phyloP scores from a whole-genome alignment of 1,140 invertebrate species.

The Bradynema listronoti region DNA sequence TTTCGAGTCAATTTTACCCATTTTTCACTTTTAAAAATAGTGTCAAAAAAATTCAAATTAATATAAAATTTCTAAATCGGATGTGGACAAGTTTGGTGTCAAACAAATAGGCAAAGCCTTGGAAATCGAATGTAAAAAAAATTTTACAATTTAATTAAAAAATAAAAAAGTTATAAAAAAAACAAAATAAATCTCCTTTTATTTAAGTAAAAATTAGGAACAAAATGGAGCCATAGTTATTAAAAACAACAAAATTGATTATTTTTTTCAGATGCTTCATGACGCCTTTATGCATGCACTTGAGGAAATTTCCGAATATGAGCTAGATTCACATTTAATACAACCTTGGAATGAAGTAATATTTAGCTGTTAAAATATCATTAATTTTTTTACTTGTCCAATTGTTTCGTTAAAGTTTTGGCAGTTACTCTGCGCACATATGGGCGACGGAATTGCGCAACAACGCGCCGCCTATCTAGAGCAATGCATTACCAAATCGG shows the following conservation, averaged over 20 bases:
- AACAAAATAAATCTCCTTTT: too few relatives aligned
- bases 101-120: too few relatives aligned
- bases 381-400: neutral
- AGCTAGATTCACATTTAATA: slow-evolving; percentile 32
- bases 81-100: too few relatives aligned
- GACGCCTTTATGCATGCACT: slow-evolving; percentile 46
- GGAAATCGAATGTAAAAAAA: too few relatives aligned
- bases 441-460: slow-evolving; percentile 41
- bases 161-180: too few relatives aligned
- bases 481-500: slow-evolving; percentile 47
- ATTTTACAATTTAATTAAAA: too few relatives aligned
- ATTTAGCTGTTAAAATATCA: neutral
- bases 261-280: slow-evolving; percentile 41
- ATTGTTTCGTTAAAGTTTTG: slow-evolving; percentile 22
- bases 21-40: too few relatives aligned
- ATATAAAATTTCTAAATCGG: too few relatives aligned
- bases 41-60: too few relatives aligned
- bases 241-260: slow-evolving; percentile 19
- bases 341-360: slow-evolving; percentile 39
- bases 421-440: slow-evolving; percentile 37
- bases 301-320: slow-evolving; percentile 33
- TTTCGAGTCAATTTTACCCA: too few relatives aligned
- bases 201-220: too few relatives aligned
- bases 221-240: slow-evolving; percentile 7
- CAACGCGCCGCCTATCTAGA: slow-evolving; percentile 48